Evolutionary conservation across 2,113 vertebrate species (phyloP).

Genomic region (Patagioenas fasciata): DNA sequence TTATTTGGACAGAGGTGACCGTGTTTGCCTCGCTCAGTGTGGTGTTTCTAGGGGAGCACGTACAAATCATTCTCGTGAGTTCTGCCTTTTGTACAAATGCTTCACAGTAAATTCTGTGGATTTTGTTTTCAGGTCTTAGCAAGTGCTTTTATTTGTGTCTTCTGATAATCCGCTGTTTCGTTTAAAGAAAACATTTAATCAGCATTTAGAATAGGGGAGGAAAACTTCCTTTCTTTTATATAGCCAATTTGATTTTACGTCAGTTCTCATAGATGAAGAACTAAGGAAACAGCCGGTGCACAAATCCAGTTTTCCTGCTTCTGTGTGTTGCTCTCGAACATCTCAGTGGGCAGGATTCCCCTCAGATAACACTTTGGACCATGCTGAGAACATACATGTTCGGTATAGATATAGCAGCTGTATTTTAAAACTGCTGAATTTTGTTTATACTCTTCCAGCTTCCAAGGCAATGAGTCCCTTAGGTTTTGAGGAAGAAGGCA

Average conservation of each 20-base stretch:
- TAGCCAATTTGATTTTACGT: background rate
- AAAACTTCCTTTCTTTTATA: background rate
- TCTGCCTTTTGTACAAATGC: background rate
- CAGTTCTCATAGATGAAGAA: background rate
- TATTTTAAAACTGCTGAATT: background rate
- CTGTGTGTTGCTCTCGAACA: background rate
- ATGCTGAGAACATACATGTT: background rate
- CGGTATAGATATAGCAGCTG: background rate
- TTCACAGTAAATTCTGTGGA: background rate
- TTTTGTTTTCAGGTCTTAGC: background rate
- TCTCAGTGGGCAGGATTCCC: background rate
- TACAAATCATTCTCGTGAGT: background rate
- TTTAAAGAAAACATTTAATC: background rate
- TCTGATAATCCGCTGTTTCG: background rate
- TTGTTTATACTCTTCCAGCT: background rate
- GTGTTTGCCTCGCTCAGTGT: background rate
- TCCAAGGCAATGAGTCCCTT: background rate
- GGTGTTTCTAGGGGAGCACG: background rate
- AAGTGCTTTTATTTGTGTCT: background rate
- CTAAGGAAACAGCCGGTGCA: background rate
- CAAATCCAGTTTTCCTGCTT: background rate
- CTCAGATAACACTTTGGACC: background rate
- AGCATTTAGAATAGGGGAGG: background rate
- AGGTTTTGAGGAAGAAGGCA: background rate
- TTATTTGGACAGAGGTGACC: background rate